These are phyloP conservation scores for Pagrus major DNA, from an alignment of 2,113 vertebrate genomes.

Conservation along the genomic window DNA sequence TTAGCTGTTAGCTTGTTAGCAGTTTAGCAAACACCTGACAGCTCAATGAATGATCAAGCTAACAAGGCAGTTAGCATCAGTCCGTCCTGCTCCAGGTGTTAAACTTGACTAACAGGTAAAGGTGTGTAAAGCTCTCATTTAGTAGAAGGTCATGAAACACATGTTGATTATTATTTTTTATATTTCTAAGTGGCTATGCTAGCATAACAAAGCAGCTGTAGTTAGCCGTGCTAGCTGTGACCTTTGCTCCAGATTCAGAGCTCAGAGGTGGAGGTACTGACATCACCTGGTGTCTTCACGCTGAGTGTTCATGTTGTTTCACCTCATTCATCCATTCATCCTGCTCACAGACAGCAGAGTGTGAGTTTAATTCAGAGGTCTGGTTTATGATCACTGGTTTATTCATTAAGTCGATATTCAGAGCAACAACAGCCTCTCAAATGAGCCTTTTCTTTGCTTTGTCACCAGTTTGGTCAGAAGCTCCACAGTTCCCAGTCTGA, in stretches of 20 bases:
- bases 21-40: neutral
- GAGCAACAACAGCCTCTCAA: too few species aligned
- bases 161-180: neutral
- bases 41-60: neutral
- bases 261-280: neutral
- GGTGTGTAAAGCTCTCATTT: too few species aligned
- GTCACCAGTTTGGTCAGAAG: conserved; percentile 35
- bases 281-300: too few species aligned
- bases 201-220: neutral
- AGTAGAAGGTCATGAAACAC: too few species aligned
- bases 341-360: too few species aligned
- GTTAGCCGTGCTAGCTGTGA: neutral
- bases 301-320: too few species aligned
- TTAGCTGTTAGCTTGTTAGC: neutral
- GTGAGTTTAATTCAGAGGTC: too few species aligned
- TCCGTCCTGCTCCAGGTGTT: neutral
- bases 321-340: too few species aligned
- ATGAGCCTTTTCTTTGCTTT: neutral
- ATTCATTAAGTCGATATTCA: too few species aligned
- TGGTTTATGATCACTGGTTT: too few species aligned
- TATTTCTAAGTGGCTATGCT: too few species aligned
- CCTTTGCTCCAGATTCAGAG: conserved; percentile 52
- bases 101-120: too few species aligned
- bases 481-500: conserved; percentile 55
- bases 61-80: neutral